Conservation (phyloP, 2,797 vertebrate genomes). For the Phataginus tricuspis region DNA sequence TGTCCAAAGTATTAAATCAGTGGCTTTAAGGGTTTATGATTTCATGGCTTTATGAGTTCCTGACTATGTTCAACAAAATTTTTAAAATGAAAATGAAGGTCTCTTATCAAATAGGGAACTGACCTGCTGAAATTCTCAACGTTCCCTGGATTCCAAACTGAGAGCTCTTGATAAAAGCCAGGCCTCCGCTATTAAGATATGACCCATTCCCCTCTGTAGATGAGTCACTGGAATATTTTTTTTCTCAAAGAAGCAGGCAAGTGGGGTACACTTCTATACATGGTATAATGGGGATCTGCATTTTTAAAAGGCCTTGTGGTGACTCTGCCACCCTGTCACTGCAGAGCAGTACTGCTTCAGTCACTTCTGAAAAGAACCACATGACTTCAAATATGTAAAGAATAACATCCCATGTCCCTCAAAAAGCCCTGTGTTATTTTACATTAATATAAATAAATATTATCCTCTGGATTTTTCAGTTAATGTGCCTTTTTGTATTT, state of each 20-base stretch:
- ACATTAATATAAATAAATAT: background rate
- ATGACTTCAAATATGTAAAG: background rate
- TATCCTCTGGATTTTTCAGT: background rate
- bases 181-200: rapidly evolving
- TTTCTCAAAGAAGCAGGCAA: background rate
- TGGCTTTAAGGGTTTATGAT: background rate
- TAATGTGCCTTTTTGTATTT: background rate
- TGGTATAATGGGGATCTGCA: background rate
- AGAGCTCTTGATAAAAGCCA: background rate
- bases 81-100: background rate
- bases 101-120: background rate
- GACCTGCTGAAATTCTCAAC: background rate
- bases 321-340: background rate
- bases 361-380: background rate
- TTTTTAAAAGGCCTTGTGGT: background rate
- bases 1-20: background rate
- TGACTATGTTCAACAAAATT: background rate
- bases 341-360: background rate
- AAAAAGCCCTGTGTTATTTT: background rate
- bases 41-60: background rate
- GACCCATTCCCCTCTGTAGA: background rate
- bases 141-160: background rate
- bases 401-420: background rate
- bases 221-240: background rate
- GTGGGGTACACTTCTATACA: background rate